These are phyloP conservation scores for Stylophora pistillata DNA, from an alignment of 64 coral and sea anemone genomes.

Conservation along the genomic window DNA sequence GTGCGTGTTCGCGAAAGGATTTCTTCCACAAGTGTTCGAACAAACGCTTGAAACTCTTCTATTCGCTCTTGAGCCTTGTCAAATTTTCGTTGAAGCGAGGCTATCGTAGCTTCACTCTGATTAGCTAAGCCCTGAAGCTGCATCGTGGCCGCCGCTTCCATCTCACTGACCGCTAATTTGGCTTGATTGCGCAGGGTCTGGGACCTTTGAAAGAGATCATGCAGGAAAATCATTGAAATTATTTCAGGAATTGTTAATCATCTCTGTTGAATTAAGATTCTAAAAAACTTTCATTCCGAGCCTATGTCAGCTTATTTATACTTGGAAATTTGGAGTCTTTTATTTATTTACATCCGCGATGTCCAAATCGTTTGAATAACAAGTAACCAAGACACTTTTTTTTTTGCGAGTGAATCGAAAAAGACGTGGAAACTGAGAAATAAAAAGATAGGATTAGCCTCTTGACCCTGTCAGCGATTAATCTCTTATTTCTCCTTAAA, in stretches of 20 bases:
- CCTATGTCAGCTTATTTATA: no score
- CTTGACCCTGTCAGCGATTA: no score
- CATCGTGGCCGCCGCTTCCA: constrained; percentile 90
- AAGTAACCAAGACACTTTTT: no score
- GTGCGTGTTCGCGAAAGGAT: constrained; percentile 9
- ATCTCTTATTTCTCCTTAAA: no score
- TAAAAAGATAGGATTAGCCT: no score
- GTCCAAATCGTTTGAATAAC: no score
- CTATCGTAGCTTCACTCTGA: constrained; percentile 88
- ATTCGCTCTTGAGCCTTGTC: constrained; percentile 68
- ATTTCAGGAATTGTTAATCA: not conserved
- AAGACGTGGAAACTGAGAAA: no score
- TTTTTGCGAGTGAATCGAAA: no score
- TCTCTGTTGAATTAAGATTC: no score
- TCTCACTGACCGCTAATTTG: constrained; percentile 89
- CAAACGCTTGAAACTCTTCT: constrained; percentile 83
- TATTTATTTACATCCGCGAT: no score
- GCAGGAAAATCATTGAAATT: not conserved
- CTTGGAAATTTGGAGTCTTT: no score
- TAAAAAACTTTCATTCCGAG: no score
- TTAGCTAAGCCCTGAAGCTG: constrained; percentile 92
- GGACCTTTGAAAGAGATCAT: constrained; percentile 47
- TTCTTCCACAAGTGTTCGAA: constrained; percentile 66
- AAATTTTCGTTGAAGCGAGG: constrained; percentile 62
- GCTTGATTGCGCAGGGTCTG: constrained; percentile 83